Percentiles rank a stretch among this genome's conserved stretches.
These are phyloP conservation scores for Hyposmocoma kahamanoa DNA, from an alignment of 1,140 invertebrate species.

Conservation along the genomic window DNA sequence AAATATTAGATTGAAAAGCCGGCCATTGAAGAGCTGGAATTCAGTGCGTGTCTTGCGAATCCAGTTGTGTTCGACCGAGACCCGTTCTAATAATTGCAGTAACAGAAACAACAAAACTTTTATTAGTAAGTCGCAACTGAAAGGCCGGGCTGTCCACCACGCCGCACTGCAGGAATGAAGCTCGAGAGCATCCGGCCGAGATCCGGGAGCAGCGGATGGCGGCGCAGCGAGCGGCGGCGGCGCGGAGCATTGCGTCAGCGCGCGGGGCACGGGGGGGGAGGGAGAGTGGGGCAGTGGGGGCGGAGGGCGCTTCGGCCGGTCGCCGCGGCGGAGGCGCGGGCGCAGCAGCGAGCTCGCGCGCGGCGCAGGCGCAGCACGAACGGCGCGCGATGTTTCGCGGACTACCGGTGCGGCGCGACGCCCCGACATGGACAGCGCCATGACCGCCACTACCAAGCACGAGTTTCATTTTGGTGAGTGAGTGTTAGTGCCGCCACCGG, in stretches of 20 bases:
- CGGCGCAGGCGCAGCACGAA: neutral
- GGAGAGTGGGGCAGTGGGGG: neutral
- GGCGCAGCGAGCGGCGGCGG: neutral
- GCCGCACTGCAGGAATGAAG: neutral
- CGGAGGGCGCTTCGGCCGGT: neutral
- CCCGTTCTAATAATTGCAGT: too few relatives aligned
- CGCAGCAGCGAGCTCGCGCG: constrained; percentile 5
- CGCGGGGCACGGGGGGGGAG: neutral
- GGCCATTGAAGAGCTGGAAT: too few relatives aligned
- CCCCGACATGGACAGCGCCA: too few relatives aligned
- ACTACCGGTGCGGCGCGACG: constrained; percentile 10
- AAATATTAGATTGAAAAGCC: too few relatives aligned
- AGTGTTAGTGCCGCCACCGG: neutral
- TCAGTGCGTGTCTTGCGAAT: too few relatives aligned
- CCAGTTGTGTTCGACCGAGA: too few relatives aligned
- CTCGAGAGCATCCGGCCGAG: neutral
- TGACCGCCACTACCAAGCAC: constrained; percentile 34
- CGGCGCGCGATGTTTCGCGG: constrained; percentile 9
- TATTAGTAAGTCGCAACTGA: too few relatives aligned
- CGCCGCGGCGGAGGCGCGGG: constrained; percentile 5
- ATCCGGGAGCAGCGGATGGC: neutral
- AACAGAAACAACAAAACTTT: too few relatives aligned
- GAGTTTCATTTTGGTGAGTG: constrained; percentile 56
- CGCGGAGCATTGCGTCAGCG: neutral
- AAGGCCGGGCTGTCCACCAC: too few relatives aligned